Evolutionary conservation across 1,140 invertebrate species (phyloP), one percentile per base, ranked within the genome.

Genomic region (Ceratina japonica): DNA sequence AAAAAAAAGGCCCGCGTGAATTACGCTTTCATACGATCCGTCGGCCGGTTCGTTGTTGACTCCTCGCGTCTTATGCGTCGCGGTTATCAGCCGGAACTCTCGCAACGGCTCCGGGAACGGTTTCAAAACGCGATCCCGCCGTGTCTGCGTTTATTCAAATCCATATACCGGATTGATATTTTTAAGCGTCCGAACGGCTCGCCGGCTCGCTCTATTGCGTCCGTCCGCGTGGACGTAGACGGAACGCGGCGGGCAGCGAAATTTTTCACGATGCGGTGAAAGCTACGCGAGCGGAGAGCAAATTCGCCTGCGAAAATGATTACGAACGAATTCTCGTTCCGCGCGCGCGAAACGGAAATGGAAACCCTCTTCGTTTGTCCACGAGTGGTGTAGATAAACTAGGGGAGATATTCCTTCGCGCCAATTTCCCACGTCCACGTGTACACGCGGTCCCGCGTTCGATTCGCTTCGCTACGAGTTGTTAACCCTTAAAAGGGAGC

Each of bases 351-450:
- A 44, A 44, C 37, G 37, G 37, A 44, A 44, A 44, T 8, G 37
- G 37, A 44, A 44, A 44, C 37, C 10, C 37, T 44, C 37, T 44
- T 44, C 27, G 27, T 31, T 31, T 31, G 27, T 31, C 37, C 37
- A 44, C 5, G 10, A 37, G n/a, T 31, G 10, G 16, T 16, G 3
- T 31, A 18, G 18, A 71, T 71, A 27, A 62, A 31, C 15, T 3
- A 7, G 52, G n/a, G 51, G 12, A 22, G 24, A 31, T 27, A 69
- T 70, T 83, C 82, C 82, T 82, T 83, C 82, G 82, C 82, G 82
- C 82, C 82, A 83, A 82, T 83, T 83, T 81, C 16, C 63, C 73
- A 66, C 58, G 69, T 65, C 82, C 82, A 83, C 82, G 82, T 83
- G 82, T 77, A 76, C 66, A 3, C 27, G 63, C 54, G 31, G 56